Conservation (phyloP, 2,797 vertebrate species). For the Carduelis carduelis region DNA sequence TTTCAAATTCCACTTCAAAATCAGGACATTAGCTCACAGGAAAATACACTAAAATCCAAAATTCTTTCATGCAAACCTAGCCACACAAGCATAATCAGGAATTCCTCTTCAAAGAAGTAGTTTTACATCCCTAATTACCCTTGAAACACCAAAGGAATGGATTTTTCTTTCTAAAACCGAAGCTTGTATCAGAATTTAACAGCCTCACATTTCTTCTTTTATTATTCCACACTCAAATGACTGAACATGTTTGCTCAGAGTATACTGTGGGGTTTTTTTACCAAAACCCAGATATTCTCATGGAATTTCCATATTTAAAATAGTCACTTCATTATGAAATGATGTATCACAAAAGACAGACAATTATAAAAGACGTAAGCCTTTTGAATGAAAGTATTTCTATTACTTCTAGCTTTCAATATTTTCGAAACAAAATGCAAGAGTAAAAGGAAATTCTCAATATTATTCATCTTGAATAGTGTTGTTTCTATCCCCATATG, state of each 20-base stretch:
- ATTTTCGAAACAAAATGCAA: not conserved
- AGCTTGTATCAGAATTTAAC: not conserved
- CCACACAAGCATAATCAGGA: not conserved
- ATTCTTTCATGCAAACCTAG: not conserved
- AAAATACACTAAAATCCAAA: not conserved
- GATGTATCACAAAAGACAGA: not conserved
- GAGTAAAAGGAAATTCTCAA: not conserved
- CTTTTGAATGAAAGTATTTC: not conserved
- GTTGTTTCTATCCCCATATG: not conserved
- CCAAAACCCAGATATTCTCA: not conserved
- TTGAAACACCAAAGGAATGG: not conserved
- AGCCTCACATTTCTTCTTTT: not conserved
- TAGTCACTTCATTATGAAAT: not conserved
- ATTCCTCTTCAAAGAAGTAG: not conserved
- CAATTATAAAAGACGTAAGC: not conserved
- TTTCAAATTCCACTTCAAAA: conserved; percentile 44
- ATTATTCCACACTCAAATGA: not conserved
- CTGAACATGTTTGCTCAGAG: not conserved
- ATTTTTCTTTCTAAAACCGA: conserved; percentile 1
- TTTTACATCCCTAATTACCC: not conserved
- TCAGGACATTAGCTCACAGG: conserved; percentile 9
- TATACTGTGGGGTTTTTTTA: not conserved
- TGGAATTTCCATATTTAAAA: not conserved
- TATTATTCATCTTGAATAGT: not conserved
- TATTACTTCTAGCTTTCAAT: not conserved